Conservation (phyloP, 1,140 invertebrate species). For the Drosophila lacertosa region DNA sequence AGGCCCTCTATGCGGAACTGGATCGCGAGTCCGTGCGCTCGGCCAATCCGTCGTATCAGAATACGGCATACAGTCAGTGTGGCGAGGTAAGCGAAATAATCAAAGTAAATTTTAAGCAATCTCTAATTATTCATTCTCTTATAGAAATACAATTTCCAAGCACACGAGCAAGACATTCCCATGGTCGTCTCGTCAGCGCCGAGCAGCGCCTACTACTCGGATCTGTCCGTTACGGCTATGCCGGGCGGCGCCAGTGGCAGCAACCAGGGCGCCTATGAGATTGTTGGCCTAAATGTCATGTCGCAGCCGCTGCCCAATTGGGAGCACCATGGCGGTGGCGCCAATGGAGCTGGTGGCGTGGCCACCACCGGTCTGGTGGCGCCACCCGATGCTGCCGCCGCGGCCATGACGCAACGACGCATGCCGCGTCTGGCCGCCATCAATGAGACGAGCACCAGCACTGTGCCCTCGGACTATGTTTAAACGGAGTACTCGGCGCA, state of each 20-base stretch:
- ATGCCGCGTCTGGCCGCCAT: constrained; percentile 87
- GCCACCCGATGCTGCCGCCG: constrained; percentile 37
- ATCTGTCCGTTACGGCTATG: constrained; percentile 86
- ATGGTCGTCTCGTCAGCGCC: constrained; percentile 87
- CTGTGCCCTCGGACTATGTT: constrained; percentile 88
- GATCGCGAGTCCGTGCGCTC: constrained; percentile 85
- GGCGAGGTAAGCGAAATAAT: constrained; percentile 84
- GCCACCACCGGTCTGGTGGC: constrained; percentile 45
- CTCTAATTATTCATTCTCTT: neutral
- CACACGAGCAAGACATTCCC: constrained; percentile 87
- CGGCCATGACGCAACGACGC: constrained; percentile 78
- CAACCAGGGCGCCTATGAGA: constrained; percentile 86
- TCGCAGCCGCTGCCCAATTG: constrained; percentile 82
- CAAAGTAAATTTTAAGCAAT: neutral
- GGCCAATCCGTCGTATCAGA: constrained; percentile 88
- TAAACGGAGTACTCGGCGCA: constrained; percentile 56
- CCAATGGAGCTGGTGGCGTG: constrained; percentile 31
- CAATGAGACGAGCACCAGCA: constrained; percentile 86
- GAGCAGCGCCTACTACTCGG: constrained; percentile 89
- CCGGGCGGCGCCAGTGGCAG: constrained; percentile 77
- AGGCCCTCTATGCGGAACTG: constrained; percentile 88
- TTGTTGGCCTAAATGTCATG: constrained; percentile 85
- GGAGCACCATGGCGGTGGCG: constrained; percentile 68
- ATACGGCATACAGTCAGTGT: constrained; percentile 88
- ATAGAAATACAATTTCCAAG: constrained; percentile 82